Percentiles rank a stretch among this genome's conserved stretches.
These are phyloP conservation scores for Sebastes aleutianus DNA, from an alignment of 2,797 vertebrate species.

Conservation along the genomic window DNA sequence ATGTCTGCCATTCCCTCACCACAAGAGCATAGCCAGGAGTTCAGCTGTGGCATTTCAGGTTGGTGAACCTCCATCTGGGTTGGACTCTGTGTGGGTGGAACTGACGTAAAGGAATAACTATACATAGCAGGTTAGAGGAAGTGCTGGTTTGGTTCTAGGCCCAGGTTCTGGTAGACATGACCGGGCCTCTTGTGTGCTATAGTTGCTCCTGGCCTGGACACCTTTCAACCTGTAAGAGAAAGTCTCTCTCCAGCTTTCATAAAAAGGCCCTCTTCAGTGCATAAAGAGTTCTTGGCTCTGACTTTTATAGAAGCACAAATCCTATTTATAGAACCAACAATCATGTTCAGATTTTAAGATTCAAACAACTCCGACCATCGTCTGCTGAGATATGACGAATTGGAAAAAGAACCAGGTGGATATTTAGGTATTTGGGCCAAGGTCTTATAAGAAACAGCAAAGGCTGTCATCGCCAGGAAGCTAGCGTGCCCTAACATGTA, in stretches of 20 bases:
- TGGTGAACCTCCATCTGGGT: slow-evolving; percentile 79
- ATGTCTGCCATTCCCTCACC: slow-evolving; percentile 91
- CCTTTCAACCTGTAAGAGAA: slow-evolving; percentile 58
- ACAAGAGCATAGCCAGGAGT: slow-evolving; percentile 87
- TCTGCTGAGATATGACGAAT: slow-evolving; percentile 36
- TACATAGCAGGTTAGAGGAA: slow-evolving; percentile 79
- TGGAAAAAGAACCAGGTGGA: slow-evolving; percentile 70
- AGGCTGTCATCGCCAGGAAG: slow-evolving; percentile 71
- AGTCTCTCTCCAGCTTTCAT: slow-evolving; percentile 38
- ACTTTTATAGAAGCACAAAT: slow-evolving; percentile 46
- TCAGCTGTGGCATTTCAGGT: slow-evolving; percentile 97
- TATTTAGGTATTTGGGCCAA: slow-evolving; percentile 74
- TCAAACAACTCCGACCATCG: slow-evolving; percentile 6
- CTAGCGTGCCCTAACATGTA: slow-evolving; percentile 72
- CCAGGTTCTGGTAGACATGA: slow-evolving; percentile 72
- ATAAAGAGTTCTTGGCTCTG: slow-evolving; percentile 4
- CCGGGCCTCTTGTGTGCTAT: slow-evolving; percentile 65
- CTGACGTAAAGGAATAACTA: slow-evolving; percentile 78
- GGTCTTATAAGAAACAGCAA: slow-evolving; percentile 69
- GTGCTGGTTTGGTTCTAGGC: slow-evolving; percentile 77
- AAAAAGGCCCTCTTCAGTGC: slow-evolving; percentile 49
- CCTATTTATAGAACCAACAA: slow-evolving; percentile 52
- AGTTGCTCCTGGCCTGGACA: slow-evolving; percentile 60
- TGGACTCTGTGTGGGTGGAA: slow-evolving; percentile 74
- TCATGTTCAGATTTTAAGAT: slow-evolving; percentile 31